Evolutionary conservation across 2,113 vertebrate genomes (phyloP).

Genomic region (Hucho hucho): DNA sequence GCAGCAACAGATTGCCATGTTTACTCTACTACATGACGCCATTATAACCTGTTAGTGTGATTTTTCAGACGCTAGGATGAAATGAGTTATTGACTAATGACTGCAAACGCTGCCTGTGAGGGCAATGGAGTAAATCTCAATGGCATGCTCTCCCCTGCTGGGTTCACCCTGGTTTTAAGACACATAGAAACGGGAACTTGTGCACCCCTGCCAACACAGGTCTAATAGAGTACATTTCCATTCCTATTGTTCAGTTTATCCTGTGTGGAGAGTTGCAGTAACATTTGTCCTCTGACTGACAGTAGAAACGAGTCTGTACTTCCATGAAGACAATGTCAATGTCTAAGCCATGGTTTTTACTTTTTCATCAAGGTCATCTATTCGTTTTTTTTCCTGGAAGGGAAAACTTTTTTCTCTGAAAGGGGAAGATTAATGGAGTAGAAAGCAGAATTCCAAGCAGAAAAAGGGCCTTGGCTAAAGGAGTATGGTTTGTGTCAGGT

Average conservation of each 20-base stretch:
- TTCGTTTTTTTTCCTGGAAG: conserved; percentile 12
- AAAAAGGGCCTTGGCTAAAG: neutral
- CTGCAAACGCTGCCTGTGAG: conserved; percentile 64
- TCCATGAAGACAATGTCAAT: conserved; percentile 27
- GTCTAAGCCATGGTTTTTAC: conserved; percentile 51
- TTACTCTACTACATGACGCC: conserved; percentile 75
- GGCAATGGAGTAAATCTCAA: conserved; percentile 46
- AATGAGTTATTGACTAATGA: conserved; percentile 77
- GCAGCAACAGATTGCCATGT: conserved; percentile 76
- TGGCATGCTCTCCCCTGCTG: conserved; percentile 47
- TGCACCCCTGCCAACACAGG: conserved; percentile 67
- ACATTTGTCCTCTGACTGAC: neutral
- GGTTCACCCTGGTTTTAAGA: conserved; percentile 56
- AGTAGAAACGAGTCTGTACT: conserved; percentile 24
- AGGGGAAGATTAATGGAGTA: conserved; percentile 23
- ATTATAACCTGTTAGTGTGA: conserved; percentile 76
- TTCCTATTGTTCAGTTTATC: conserved; percentile 23
- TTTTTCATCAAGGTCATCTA: conserved; percentile 71
- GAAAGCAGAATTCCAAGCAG: conserved; percentile 13
- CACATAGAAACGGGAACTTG: conserved; percentile 36
- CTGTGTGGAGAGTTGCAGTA: conserved; percentile 2
- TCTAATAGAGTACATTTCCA: conserved; percentile 49
- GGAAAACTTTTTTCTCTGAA: conserved; percentile 7
- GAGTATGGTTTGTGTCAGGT: conserved; percentile 4
- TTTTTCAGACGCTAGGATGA: conserved; percentile 70